Evolutionary conservation across 1,140 invertebrate genomes (phyloP).

Genomic region (Pseudomyrmex dendroicus): DNA sequence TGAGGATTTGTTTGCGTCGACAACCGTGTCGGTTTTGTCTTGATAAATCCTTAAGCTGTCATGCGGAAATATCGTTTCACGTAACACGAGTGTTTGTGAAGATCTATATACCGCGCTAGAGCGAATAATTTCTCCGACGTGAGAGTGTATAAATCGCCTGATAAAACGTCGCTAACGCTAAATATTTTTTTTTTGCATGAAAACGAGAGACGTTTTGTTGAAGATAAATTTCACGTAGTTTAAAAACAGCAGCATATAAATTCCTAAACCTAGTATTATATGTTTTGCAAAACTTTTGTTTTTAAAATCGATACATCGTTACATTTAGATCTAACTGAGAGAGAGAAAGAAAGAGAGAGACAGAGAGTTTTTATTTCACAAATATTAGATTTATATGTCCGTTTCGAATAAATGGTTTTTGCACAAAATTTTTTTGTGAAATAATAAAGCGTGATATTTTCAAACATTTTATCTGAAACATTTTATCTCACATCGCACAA

Average conservation of each 20-base stretch:
- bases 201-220: not conserved
- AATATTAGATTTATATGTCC: too few relatives aligned
- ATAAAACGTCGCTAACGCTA: not conserved
- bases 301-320: not conserved
- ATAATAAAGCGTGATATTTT: not conserved
- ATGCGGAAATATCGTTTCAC: slow-evolving; percentile 43
- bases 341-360: too few relatives aligned
- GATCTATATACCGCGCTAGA: slow-evolving; percentile 16
- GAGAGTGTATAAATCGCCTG: not conserved
- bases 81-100: slow-evolving; percentile 26
- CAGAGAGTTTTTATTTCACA: too few relatives aligned
- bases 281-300: slow-evolving; percentile 3
- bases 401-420: slow-evolving; percentile 2
- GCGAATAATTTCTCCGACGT: slow-evolving; percentile 19
- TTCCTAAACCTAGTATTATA: not conserved
- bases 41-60: slow-evolving; percentile 51
- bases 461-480: too few relatives aligned
- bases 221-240: not conserved
- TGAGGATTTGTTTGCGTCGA: slow-evolving; percentile 53
- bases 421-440: not conserved
- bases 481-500: too few relatives aligned
- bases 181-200: too few relatives aligned
- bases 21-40: slow-evolving; percentile 39
- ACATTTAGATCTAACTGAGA: too few relatives aligned
- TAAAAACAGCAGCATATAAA: not conserved